A percentile compares a stretch with the other conserved stretches of the same genome.
These are phyloP conservation scores for Artemisiospiza belli DNA, from an alignment of 2,113 vertebrate genomes.

Conservation along the genomic window DNA sequence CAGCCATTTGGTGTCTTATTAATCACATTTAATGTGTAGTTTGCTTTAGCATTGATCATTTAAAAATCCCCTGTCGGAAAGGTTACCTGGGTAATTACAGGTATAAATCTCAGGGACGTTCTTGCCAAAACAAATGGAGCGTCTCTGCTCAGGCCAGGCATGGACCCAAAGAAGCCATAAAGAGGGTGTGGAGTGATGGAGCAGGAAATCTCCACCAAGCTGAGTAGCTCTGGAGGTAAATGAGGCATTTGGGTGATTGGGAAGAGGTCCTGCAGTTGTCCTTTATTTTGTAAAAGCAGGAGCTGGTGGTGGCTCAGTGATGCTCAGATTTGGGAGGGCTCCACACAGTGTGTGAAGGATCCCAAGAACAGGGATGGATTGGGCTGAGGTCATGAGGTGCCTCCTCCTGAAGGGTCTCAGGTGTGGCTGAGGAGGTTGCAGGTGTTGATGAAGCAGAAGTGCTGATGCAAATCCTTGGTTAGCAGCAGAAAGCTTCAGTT, in stretches of 20 bases:
- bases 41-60: conserved; percentile 16
- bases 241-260: background rate
- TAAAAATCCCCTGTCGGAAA: conserved; percentile 24
- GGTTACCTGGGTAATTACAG: conserved; percentile 36
- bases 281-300: background rate
- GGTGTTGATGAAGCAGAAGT: background rate
- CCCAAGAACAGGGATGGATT: background rate
- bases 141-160: background rate
- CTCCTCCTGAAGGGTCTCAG: background rate
- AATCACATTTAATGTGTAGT: conserved; percentile 49
- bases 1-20: background rate
- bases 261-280: background rate
- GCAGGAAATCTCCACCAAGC: background rate
- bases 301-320: accelerated
- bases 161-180: background rate
- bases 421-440: background rate
- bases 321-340: background rate
- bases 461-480: background rate
- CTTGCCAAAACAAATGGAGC: conserved; percentile 61
- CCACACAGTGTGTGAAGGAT: accelerated
- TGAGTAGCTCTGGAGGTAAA: background rate
- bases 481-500: background rate
- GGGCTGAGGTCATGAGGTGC: background rate
- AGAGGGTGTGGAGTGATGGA: background rate
- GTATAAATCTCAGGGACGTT: conserved; percentile 42